phyloP scores from a whole-genome alignment of 35 echinoderm and acorn worm genomes.

The Patiria miniata region DNA sequence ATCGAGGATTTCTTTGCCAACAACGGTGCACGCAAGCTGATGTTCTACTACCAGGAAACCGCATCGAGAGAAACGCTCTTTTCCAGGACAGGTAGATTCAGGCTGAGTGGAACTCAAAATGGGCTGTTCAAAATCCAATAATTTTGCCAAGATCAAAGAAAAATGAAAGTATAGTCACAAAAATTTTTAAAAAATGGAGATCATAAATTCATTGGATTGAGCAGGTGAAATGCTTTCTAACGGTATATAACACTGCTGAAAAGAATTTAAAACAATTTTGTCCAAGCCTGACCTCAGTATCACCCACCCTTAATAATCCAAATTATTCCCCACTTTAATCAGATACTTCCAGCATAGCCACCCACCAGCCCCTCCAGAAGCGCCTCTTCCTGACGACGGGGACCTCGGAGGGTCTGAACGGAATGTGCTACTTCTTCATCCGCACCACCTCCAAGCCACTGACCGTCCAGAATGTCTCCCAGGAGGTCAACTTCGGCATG shows the following conservation, averaged over 20 bases:
- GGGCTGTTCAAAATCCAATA: too few relatives aligned
- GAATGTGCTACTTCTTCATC: slow-evolving; percentile 98
- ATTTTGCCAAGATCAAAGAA: too few relatives aligned
- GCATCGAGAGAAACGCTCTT: slow-evolving; percentile 66
- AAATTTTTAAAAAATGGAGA: too few relatives aligned
- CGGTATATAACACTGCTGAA: too few relatives aligned
- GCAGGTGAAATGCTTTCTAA: too few relatives aligned
- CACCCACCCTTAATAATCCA: too few relatives aligned
- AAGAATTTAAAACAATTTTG: too few relatives aligned
- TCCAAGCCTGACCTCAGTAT: too few relatives aligned
- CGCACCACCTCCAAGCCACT: slow-evolving; percentile 84
- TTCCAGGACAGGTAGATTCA: slow-evolving; percentile 70
- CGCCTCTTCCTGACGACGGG: slow-evolving; percentile 92
- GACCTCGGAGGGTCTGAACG: slow-evolving; percentile 84
- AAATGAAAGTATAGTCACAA: too few relatives aligned
- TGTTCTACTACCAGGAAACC: slow-evolving; percentile 96
- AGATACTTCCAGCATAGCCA: slow-evolving; percentile 81
- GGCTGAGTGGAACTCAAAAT: background rate
- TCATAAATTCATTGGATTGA: too few relatives aligned
- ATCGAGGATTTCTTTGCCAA: slow-evolving; percentile 91
- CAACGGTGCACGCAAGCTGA: slow-evolving; percentile 86
- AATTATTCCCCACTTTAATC: background rate
- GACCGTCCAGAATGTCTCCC: slow-evolving; percentile 68
- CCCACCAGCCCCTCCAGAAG: slow-evolving; percentile 61
- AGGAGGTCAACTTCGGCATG: slow-evolving; percentile 86